Percentiles rank a stretch among this genome's conserved stretches.
phyloP scores from a whole-genome alignment of 2,797 vertebrate genomes.

The Mallotus villosus region DNA sequence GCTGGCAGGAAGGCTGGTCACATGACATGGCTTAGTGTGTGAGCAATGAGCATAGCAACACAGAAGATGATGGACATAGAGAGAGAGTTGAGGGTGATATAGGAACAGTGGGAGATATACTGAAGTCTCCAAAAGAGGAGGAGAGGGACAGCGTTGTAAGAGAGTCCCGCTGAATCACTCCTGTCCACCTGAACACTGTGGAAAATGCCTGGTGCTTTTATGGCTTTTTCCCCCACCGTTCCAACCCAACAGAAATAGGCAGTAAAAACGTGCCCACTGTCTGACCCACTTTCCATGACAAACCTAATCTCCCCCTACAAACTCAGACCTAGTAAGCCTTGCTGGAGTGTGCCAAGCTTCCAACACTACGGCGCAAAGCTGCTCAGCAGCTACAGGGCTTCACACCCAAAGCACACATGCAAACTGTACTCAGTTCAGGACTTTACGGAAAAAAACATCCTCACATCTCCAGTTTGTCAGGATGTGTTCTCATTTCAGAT shows the following conservation, averaged over 20 bases:
- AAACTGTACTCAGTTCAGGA: background rate
- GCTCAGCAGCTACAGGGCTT: background rate
- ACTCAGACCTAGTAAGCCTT: conserved; percentile 40
- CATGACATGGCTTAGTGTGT: background rate
- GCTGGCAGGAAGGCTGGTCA: no score
- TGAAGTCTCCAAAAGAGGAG: background rate
- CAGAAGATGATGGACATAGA: background rate
- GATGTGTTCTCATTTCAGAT: no score
- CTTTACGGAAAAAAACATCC: no score
- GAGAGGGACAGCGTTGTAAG: background rate
- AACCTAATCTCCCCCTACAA: conserved; percentile 63
- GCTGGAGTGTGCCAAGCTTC: conserved; percentile 46
- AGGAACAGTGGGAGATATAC: background rate
- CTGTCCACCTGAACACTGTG: conserved; percentile 31
- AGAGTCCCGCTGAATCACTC: conserved; percentile 2
- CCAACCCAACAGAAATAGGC: conserved; percentile 61
- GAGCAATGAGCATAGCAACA: no score
- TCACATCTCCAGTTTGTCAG: no score
- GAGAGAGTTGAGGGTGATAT: background rate
- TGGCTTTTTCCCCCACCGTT: conserved; percentile 28
- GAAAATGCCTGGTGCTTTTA: conserved; percentile 64
- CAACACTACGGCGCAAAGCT: background rate
- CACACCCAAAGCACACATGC: conserved; percentile 22
- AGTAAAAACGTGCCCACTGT: conserved; percentile 64
- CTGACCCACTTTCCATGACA: conserved; percentile 76